phyloP scores from a whole-genome alignment of 2,888 invertebrate species.

The Tenthredo scrophulariae region DNA sequence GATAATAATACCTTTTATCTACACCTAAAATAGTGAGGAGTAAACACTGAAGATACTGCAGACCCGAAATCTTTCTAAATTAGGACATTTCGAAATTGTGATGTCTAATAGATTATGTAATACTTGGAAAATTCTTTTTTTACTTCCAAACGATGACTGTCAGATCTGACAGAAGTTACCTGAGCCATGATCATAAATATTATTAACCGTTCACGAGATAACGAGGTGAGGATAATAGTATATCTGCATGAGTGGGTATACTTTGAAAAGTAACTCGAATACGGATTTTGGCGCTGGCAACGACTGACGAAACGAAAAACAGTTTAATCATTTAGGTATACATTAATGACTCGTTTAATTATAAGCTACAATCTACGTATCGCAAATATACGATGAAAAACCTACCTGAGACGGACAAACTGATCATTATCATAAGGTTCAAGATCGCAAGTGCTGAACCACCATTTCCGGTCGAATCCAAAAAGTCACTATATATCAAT shows the following conservation, averaged over 20 bases:
- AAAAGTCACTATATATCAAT: slow-evolving; percentile 85
- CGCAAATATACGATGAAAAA: neutral
- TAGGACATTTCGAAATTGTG: neutral
- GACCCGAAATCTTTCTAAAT: neutral
- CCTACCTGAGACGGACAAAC: slow-evolving; percentile 83
- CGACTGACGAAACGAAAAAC: neutral
- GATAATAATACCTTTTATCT: no score
- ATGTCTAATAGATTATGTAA: neutral
- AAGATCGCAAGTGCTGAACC: slow-evolving; percentile 86
- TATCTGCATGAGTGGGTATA: neutral
- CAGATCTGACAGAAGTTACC: neutral
- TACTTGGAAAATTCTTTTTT: neutral
- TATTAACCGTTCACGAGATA: neutral
- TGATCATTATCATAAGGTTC: slow-evolving; percentile 85
- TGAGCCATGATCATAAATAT: neutral
- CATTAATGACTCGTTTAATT: neutral
- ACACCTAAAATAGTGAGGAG: neutral
- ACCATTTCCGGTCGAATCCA: slow-evolving; percentile 83
- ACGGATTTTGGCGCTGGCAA: neutral
- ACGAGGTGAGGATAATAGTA: neutral
- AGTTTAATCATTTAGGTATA: neutral
- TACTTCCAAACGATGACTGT: neutral
- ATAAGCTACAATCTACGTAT: neutral
- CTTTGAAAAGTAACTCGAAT: neutral
- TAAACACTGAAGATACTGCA: neutral